These are phyloP conservation scores for Volucella inflata DNA, from an alignment of 2,888 invertebrate genomes.

Conservation along the genomic window DNA sequence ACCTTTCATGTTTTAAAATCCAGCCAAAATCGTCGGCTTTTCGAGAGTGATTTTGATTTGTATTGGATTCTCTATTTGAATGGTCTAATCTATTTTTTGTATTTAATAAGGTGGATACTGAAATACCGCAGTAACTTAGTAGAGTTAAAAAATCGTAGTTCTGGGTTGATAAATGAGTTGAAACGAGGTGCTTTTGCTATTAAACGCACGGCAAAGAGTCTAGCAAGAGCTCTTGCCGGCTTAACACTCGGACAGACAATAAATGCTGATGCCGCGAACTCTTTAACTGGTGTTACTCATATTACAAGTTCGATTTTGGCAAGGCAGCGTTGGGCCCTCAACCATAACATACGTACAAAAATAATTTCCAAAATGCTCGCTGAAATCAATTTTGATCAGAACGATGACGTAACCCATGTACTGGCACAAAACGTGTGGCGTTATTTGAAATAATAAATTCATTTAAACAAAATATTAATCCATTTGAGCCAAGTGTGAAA, in stretches of 20 bases:
- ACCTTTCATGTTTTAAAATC: too few relatives aligned
- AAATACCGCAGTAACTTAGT: too few relatives aligned
- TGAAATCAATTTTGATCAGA: too few relatives aligned
- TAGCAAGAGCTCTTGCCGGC: conserved; percentile 12
- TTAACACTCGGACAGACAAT: conserved; percentile 5
- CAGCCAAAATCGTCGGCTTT: too few relatives aligned
- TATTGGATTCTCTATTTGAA: neutral
- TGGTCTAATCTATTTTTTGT: neutral
- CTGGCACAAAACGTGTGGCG: neutral
- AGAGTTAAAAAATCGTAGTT: too few relatives aligned
- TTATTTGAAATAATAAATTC: neutral
- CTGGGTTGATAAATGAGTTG: too few relatives aligned
- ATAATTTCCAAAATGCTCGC: too few relatives aligned
- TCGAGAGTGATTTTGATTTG: neutral
- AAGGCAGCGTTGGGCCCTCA: neutral
- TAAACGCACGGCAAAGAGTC: neutral
- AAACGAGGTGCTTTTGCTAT: conserved; percentile 3
- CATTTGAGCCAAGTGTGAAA: too few relatives aligned
- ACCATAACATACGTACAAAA: too few relatives aligned
- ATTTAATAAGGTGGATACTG: conserved; percentile 5
- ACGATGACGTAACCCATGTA: conserved; percentile 2
- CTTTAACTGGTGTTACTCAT: neutral
- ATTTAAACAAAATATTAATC: neutral
- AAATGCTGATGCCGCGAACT: too few relatives aligned
- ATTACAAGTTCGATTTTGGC: conserved; percentile 4